Base-by-base conservation (phyloP, 2,888 invertebrate species). In the Pseudanteris insignis region DNA sequence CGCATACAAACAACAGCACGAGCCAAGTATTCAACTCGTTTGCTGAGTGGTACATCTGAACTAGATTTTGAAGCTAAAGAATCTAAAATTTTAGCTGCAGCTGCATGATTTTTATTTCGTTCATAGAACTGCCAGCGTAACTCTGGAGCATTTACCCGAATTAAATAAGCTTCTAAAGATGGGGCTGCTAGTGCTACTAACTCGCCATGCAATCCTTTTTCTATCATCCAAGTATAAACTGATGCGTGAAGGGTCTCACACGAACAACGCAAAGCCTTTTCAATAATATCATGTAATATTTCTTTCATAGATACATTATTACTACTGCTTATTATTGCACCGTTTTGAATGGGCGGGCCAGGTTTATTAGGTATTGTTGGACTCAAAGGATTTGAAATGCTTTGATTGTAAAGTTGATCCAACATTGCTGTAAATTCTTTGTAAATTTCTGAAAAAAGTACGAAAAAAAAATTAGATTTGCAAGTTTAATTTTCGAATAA, bases 111-210 rank as follows among this genome's bases (percentile, higher is more conserved):
- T 15, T 90, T 90, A 72, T 89, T 90, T 76, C 91, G 90, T 80
- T 98, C 96, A 73, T 97, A 95, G 77, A 92, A 96, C 81, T 94
- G 94, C 97, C 98, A 98, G 48, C 98, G 82, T 64, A 98, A 60
- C 34, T 79, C 77, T 1, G 77, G 79, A 0, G 74, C 76, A 57
- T 76, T 75, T 1, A 74, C 72, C 1, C 77, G 75, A 40, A 84
- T 85, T 32, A 95, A 81, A 79, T 90, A 94, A 14, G 86, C 84
- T 77, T 94, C 93, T 33, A 95, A 81, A 6, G 89, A 91, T 1
- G 88, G 83, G 28, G 88, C 86, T 7, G 86, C 86, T 0, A 88
- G 82, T 34, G 85, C 84, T 37, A 88, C 86, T 32, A 92, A 74
- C 71, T 91, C 90, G 70, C 84, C 82, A 30, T 88, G 86, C 75